phyloP scores from a whole-genome alignment of 2,113 vertebrate species.

The Amphilophus citrinellus region DNA sequence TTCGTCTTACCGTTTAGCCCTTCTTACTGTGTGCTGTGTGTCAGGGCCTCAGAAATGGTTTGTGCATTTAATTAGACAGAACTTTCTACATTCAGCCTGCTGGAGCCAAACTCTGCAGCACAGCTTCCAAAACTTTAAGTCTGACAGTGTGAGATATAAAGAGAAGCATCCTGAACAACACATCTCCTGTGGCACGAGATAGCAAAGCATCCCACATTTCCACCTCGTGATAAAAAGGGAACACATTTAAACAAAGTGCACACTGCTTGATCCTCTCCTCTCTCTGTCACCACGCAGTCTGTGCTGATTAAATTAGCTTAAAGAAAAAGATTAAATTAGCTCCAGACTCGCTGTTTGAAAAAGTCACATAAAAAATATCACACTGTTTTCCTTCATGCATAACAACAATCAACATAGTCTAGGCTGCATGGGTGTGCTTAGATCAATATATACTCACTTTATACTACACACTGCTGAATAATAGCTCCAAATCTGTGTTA shows the following conservation, averaged over 20 bases:
- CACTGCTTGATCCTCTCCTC: background rate
- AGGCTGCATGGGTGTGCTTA: background rate
- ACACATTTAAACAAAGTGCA: slow-evolving; percentile 22
- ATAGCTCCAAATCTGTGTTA: background rate
- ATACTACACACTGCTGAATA: background rate
- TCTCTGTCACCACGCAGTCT: background rate
- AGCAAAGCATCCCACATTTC: background rate
- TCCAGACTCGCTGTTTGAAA: background rate
- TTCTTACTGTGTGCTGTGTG: background rate
- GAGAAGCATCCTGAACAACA: slow-evolving; percentile 16
- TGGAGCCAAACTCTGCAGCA: slow-evolving; percentile 13
- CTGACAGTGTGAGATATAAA: slow-evolving; percentile 27
- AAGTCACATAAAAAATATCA: slow-evolving; percentile 2
- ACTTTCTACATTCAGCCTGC: background rate
- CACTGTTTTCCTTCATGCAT: background rate
- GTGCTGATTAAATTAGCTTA: slow-evolving; percentile 22
- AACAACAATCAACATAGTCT: background rate
- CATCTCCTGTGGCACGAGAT: slow-evolving; percentile 32
- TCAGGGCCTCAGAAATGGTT: background rate
- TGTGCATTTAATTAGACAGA: background rate
- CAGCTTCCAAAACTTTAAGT: slow-evolving; percentile 10
- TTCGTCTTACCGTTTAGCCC: background rate
- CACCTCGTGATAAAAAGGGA: slow-evolving; percentile 10
- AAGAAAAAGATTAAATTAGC: slow-evolving; percentile 20
- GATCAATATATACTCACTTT: background rate